phyloP scores from a whole-genome alignment of 2,113 vertebrate genomes.

The Urocolius indicus region DNA sequence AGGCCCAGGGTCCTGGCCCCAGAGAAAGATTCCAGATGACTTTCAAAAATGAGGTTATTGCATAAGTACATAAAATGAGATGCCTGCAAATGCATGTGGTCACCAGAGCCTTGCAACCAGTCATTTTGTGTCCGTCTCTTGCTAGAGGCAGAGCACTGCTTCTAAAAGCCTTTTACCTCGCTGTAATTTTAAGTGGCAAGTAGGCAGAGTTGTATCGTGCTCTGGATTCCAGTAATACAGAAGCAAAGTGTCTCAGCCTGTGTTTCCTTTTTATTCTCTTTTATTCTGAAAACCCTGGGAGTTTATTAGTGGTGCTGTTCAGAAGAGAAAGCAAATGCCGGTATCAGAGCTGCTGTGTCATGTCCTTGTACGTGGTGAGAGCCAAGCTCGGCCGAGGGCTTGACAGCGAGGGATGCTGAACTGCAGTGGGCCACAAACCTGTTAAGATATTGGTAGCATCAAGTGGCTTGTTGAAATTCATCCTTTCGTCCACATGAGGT shows the following conservation, averaged over 20 bases:
- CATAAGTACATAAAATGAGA: constrained; percentile 17
- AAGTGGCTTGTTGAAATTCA: constrained; percentile 31
- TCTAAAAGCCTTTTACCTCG: not conserved
- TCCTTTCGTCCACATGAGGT: not conserved
- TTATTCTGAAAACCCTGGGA: not conserved
- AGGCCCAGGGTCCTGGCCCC: not conserved
- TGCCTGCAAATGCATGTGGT: not conserved
- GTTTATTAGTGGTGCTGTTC: not conserved
- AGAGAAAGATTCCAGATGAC: constrained; percentile 49
- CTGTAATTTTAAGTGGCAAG: not conserved
- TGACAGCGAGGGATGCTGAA: not conserved
- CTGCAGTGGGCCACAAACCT: not conserved
- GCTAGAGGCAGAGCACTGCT: not conserved
- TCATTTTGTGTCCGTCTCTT: rapidly evolving
- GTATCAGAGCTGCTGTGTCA: not conserved
- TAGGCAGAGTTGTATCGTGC: not conserved
- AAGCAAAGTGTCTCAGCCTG: not conserved
- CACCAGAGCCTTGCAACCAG: not conserved
- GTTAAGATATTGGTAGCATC: not conserved
- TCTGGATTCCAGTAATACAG: not conserved
- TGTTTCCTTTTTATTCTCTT: not conserved
- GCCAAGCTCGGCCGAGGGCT: not conserved
- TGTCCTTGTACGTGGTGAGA: not conserved
- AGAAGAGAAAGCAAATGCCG: not conserved
- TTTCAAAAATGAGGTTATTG: constrained; percentile 41